Evolutionary conservation across 2,888 invertebrate species (phyloP).

Genomic region (Phasia obesa): DNA sequence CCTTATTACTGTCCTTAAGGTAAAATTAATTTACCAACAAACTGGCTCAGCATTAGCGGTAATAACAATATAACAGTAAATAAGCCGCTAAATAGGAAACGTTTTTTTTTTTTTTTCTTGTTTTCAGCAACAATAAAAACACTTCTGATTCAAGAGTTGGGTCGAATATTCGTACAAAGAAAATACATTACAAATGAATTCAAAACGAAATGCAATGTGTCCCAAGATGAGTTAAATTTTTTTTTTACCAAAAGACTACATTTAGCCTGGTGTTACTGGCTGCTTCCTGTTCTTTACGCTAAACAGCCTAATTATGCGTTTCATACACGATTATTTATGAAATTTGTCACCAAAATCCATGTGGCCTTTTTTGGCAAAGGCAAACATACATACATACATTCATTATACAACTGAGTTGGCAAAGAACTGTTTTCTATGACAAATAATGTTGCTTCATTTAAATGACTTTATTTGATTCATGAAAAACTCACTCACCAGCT

Average conservation of each 20-base stretch:
- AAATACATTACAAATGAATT: constrained; percentile 22
- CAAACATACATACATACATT: background rate
- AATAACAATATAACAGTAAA: constrained; percentile 39
- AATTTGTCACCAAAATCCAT: constrained; percentile 49
- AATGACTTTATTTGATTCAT: constrained; percentile 23
- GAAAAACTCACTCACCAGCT: background rate
- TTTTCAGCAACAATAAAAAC: constrained; percentile 24
- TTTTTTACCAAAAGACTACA: constrained; percentile 20
- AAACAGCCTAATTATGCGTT: constrained; percentile 68
- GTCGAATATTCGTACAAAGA: background rate
- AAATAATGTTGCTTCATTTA: constrained; percentile 41
- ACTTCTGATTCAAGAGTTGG: constrained; percentile 12
- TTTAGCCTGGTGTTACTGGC: background rate
- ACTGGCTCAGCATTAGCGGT: background rate
- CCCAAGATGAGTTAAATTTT: constrained; percentile 41
- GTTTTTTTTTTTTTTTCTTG: constrained; percentile 42
- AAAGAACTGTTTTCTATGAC: background rate
- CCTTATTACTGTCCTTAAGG: constrained; percentile 64
- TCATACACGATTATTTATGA: constrained; percentile 61
- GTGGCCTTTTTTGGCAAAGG: constrained; percentile 57
- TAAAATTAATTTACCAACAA: constrained; percentile 63
- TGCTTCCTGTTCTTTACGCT: background rate
- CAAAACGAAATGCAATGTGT: constrained; percentile 49
- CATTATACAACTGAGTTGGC: background rate
- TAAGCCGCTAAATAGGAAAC: constrained; percentile 35